Base-by-base conservation (phyloP, 1,140 invertebrate genomes). In the Aphaenogaster floridana region DNA sequence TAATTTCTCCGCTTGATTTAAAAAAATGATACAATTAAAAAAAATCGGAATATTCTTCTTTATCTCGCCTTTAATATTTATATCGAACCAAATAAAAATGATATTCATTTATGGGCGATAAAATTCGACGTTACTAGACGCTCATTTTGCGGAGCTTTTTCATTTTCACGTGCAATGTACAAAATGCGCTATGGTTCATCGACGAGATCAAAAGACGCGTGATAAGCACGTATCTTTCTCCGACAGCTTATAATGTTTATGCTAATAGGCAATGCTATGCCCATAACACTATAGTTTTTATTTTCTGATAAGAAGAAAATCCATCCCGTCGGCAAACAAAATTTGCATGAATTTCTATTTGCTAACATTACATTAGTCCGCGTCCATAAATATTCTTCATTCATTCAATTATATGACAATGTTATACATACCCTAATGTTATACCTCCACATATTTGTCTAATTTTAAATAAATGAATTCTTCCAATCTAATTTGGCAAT, bases 191-290 rank as follows among this genome's bases (percentile, higher is more conserved):
- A 52, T 13, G 6, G 50, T 71, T 71, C 39, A 8, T 68, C 52
- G 34, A 57, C 13, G 7, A 83, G 50, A 81, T 71, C 0, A 21
- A 72, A 83, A 59, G 79, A 57, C 57, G 39, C 36, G 39, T 52
- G 80, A 72, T 81, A 81, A 81, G 66, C 79, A 81, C 66, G 66
- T 52, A 28, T 72, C 52, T 72, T 52, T 52, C 1, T 72, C 15
- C 11, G 39, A 72, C 66, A 72, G 79, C 39, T 81, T 81, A 81
- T 15, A 59, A 11, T 59, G 21, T 83, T 83, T 83, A 83, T 74
- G 52, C 39, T 72, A 72, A 72, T 59, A 83, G 54, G 28, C 28
- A 28, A 28, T 28, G 28, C 50, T 34, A 59, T 72, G 15, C 5
- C 8, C 42, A 57, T 69, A 59, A 72, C 39, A 21, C 34, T 11